Evolutionary conservation across 2,113 vertebrate genomes (phyloP), one percentile per base, ranked within the genome.

Genomic region (Gyps fulvus): DNA sequence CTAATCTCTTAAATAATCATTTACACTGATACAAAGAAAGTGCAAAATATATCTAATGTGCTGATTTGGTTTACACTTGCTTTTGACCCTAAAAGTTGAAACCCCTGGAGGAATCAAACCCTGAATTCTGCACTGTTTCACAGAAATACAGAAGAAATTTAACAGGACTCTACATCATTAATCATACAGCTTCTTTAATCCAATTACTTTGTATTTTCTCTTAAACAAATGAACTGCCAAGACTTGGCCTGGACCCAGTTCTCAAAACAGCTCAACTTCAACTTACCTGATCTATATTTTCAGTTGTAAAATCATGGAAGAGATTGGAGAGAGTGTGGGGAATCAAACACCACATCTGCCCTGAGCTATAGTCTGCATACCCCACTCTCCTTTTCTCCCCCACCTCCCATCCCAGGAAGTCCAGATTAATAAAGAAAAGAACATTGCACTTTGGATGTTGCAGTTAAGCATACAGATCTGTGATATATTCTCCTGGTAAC

Each of bases 121-220:
- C 42, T 69, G 20, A 47, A 72, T 69, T 91, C 62, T 38, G 25
- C 31, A 67, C 25, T 22, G 70, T 69, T 91, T 93, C 74, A 87
- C 52, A 85, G 66, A 94, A 85, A 90, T 11, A 89, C 20, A 71
- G 54, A 87, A 65, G n/a, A 93, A 84, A 85, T 73, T 57, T 62
- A 93, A 86, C 78, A 82, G n/a, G 70, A 66, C 76, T 70, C 78
- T 45, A 72, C 49, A 80, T 43, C 70, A 90, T 83, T 94, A 93
- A 85, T 52, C 0, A 3, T 52, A 61, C 66, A 80, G 61, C 8
- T 31, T 73, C 57, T 79, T 87, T 85, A 94, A 97, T 94, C 70
- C 83, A 95, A 94, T 96, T 94, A 94, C 36, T 90, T 80, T n/a
- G 58, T 57, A 90, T 93, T 93, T 94, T 83, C 67, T 83, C 81